Conservation (phyloP, 2,797 vertebrate species). For the Carduelis carduelis region DNA sequence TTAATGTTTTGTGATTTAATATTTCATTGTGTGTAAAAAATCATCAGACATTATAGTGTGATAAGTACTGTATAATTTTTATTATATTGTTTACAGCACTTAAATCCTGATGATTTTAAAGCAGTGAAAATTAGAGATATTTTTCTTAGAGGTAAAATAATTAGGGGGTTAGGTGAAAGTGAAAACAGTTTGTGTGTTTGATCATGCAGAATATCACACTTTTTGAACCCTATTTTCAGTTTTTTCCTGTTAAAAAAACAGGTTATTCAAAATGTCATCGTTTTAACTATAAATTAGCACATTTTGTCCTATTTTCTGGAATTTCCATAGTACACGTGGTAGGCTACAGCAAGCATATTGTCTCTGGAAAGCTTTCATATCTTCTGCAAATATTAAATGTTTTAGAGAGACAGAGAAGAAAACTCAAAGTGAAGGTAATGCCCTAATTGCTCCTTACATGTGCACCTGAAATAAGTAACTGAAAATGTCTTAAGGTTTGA, state of each 20-base stretch:
- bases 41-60: neutral
- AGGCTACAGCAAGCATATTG: neutral
- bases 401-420: neutral
- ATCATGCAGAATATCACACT: slow-evolving; percentile 32
- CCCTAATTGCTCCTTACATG: neutral
- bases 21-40: neutral
- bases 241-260: slow-evolving; percentile 35
- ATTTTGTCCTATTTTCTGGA: neutral
- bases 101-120: slow-evolving; percentile 47
- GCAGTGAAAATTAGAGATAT: slow-evolving; percentile 59
- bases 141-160: slow-evolving; percentile 69
- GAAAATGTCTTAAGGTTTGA: neutral
- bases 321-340: neutral
- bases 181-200: slow-evolving; percentile 8
- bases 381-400: neutral
- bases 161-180: slow-evolving; percentile 38
- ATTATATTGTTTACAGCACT: slow-evolving; percentile 9
- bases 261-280: neutral
- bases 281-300: neutral
- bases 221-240: slow-evolving; percentile 15
- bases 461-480: neutral
- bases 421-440: neutral
- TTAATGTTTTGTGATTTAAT: neutral
- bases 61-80: neutral
- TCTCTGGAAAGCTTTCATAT: neutral